Conservation (phyloP, 2,113 vertebrate genomes). For the Peromyscus maniculatus region DNA sequence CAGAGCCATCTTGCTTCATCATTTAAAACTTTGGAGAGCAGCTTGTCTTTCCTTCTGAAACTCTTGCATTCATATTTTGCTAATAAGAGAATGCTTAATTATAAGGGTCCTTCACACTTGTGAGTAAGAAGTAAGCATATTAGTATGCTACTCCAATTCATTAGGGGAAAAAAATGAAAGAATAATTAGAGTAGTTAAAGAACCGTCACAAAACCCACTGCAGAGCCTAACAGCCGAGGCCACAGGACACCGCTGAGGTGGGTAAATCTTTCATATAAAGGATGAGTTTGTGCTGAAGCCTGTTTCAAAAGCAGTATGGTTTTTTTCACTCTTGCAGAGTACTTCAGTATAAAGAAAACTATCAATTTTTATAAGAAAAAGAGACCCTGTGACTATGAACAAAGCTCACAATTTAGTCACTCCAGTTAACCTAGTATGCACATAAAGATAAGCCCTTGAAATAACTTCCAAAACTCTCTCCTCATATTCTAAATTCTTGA, state of each 20-base stretch:
- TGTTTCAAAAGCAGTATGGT: slow-evolving; percentile 7
- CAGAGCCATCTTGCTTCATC: neutral
- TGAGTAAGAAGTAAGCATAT: neutral
- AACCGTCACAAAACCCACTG: neutral
- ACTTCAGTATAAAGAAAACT: neutral
- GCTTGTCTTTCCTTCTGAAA: slow-evolving; percentile 16
- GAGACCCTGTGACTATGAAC: neutral
- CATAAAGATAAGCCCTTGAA: neutral
- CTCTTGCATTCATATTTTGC: slow-evolving; percentile 34
- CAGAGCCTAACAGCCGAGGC: neutral
- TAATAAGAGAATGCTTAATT: slow-evolving; percentile 45
- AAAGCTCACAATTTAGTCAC: neutral
- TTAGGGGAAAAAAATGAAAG: slow-evolving; percentile 8
- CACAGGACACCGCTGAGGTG: neutral
- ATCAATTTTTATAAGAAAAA: neutral
- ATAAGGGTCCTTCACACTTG: neutral
- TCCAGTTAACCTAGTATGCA: neutral
- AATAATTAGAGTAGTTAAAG: neutral
- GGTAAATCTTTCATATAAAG: neutral
- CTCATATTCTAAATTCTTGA: neutral
- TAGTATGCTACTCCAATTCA: neutral
- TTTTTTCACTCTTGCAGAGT: neutral
- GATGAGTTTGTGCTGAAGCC: neutral
- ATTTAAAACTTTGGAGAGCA: slow-evolving; percentile 42
- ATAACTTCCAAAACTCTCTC: slow-evolving; percentile 10